phyloP scores from a whole-genome alignment of 2,888 invertebrate species.

The Euphydryas editha region DNA sequence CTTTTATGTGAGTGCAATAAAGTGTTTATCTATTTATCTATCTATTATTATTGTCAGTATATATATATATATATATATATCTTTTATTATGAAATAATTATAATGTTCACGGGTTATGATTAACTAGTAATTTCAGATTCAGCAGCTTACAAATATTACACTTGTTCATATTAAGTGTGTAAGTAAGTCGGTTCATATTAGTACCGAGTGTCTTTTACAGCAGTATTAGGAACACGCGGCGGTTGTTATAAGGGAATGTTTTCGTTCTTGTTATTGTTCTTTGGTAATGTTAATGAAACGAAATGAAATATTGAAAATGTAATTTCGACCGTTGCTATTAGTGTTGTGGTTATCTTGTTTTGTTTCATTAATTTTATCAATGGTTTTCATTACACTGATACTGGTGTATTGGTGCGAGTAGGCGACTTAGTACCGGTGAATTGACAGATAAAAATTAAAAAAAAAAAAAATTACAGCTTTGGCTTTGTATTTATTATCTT shows the following conservation, averaged over 20 bases:
- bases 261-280: not conserved
- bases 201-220: constrained; percentile 26
- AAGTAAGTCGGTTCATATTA: not conserved
- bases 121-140: too few relatives aligned
- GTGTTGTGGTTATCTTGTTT: not conserved
- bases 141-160: not conserved
- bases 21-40: too few relatives aligned
- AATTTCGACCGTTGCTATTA: not conserved
- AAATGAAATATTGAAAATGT: not conserved
- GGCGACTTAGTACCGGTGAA: too few relatives aligned
- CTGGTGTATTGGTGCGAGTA: too few relatives aligned
- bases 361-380: not conserved
- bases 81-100: too few relatives aligned
- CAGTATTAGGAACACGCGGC: constrained; percentile 26
- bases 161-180: not conserved
- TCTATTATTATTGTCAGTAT: too few relatives aligned
- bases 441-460: too few relatives aligned
- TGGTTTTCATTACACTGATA: too few relatives aligned
- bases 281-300: not conserved
- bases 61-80: too few relatives aligned
- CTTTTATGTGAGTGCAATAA: too few relatives aligned
- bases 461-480: too few relatives aligned
- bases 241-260: constrained; percentile 15
- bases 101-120: not conserved
- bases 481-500: too few relatives aligned